Base-by-base conservation (phyloP, 2,797 vertebrate species). In the Myotis myotis region DNA sequence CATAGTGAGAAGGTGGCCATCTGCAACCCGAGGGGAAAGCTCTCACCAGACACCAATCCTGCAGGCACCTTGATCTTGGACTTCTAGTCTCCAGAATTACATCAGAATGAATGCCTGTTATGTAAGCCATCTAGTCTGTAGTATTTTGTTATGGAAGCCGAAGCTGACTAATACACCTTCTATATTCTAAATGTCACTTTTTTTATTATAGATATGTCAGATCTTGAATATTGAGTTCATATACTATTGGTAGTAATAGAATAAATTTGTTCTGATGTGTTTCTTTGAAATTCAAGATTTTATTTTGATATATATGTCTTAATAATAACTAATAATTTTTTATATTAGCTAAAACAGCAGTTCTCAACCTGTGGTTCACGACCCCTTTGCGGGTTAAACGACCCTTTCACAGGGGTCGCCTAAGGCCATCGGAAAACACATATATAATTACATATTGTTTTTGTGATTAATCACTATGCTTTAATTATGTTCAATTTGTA, bases 251-350 rank as follows among this genome's bases (percentile, higher is more conserved):
- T 85, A 74, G 28, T 74, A 82, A 51, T 44, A 78, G 41, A 85
- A 66, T 83, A 47, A n/a, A 60, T 80, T 92, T 87, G 22, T 72
- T 92, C 91, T 76, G 23, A 70, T 86, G 33, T 38, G 17, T 93
- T 85, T 93, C 70, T 91, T 70, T 83, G 25, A 76, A 93, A 84
- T 87, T 87, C 30, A 68, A 64, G 41, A 41, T 87, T 93, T 91
- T 89, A 38, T 55, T 94, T 96, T 86, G 85, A 68, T 2, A 2
- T 28, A 17, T 72, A 80, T 95, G 72, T 25, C 20, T 60, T 87
- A 93, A 95, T 15, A 38, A 13, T 78, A 47, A 28, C 5, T 47
- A 74, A 10, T 71, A 74, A n/a, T 47, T 78, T 81, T 10, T 96
- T 78, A 33, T 5, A 23, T 66, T 74, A 79, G 2, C 22, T 55